These are phyloP conservation scores for Cyanoramphus novaezelandiae DNA, from an alignment of 2,113 vertebrate species.

Conservation along the genomic window DNA sequence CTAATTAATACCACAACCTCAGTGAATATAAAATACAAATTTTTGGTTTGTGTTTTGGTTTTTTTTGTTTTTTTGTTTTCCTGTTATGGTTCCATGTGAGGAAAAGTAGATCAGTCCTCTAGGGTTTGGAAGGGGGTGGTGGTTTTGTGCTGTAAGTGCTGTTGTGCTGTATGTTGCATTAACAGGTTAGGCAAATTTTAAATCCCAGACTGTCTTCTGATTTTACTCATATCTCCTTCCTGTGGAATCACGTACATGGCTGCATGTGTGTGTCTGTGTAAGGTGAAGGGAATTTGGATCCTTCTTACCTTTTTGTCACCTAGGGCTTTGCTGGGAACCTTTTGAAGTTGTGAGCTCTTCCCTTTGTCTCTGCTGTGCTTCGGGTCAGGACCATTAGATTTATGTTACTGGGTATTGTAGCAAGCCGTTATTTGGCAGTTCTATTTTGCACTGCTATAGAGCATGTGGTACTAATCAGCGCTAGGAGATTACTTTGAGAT, in stretches of 20 bases:
- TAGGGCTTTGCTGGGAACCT: not conserved
- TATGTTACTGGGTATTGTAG: conserved; percentile 26
- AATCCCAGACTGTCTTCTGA: not conserved
- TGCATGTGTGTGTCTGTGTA: not conserved
- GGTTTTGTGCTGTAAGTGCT: not conserved
- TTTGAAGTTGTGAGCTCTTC: conserved; percentile 34
- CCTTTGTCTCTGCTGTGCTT: not conserved
- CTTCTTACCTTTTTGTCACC: conserved; percentile 26
- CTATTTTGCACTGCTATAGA: conserved; percentile 22
- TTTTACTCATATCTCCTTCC: not conserved
- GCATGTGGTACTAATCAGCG: conserved; percentile 64
- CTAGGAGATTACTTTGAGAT: conserved; percentile 62
- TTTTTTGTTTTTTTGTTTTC: not conserved
- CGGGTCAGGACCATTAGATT: not conserved
- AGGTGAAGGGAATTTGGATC: conserved; percentile 14
- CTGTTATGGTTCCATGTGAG: not conserved
- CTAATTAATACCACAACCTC: not conserved
- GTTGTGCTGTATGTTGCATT: not conserved
- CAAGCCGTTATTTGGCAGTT: conserved; percentile 15
- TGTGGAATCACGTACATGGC: fast-evolving
- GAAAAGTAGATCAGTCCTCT: not conserved
- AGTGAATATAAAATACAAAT: not conserved
- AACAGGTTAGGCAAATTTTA: not conserved
- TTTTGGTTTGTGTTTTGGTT: not conserved
- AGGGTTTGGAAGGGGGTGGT: not conserved